A percentile compares a stretch with the other conserved stretches of the same genome.
These are phyloP conservation scores for Psammodynastes pulverulentus DNA, from an alignment of 2,113 vertebrate species.

Conservation along the genomic window DNA sequence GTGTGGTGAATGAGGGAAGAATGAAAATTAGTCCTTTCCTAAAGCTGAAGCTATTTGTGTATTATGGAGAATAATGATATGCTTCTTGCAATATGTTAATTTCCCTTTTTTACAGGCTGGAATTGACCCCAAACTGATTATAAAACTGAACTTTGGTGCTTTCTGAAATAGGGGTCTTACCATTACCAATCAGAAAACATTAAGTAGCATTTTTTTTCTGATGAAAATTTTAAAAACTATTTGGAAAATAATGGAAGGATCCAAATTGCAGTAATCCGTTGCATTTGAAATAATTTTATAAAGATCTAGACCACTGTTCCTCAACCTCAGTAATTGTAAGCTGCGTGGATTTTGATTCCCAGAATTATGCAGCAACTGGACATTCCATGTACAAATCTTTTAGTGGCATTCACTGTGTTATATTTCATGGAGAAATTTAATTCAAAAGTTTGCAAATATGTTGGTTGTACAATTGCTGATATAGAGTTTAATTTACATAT, in stretches of 20 bases:
- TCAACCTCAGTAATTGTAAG: background rate
- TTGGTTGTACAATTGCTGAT: background rate
- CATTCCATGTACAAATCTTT: background rate
- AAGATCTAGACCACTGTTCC: background rate
- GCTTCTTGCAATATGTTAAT: background rate
- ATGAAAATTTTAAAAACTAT: background rate
- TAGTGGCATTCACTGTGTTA: background rate
- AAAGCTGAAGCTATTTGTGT: background rate
- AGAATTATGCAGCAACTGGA: background rate
- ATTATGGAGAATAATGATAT: background rate
- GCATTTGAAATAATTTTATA: background rate
- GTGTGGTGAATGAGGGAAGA: background rate
- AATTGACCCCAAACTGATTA: background rate
- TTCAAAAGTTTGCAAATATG: background rate
- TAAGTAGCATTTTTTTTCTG: background rate
- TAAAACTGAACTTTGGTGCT: background rate
- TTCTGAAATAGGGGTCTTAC: background rate
- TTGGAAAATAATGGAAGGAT: background rate
- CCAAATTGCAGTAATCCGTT: background rate
- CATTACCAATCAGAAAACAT: background rate
- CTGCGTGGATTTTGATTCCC: background rate
- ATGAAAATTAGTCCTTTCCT: background rate
- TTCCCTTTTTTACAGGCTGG: background rate
- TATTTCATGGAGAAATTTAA: background rate
- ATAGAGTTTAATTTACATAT: background rate